Percentiles rank a stretch among this genome's conserved stretches.
phyloP scores from a whole-genome alignment of 2,113 vertebrate genomes.

The Grammomys surdaster region DNA sequence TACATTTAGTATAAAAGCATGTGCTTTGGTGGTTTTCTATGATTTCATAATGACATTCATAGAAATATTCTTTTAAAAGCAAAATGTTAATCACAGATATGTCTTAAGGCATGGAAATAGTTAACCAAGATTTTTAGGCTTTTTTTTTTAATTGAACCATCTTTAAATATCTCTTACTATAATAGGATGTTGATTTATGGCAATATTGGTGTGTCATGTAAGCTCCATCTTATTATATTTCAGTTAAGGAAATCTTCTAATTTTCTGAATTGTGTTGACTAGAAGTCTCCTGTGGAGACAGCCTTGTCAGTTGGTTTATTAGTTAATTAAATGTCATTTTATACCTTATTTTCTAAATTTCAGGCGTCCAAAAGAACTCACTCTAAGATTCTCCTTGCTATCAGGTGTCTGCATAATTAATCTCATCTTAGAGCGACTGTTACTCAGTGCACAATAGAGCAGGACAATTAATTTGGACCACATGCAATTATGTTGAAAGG shows the following conservation, averaged over 20 bases:
- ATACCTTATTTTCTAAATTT: constrained; percentile 65
- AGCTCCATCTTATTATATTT: constrained; percentile 33
- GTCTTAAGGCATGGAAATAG: constrained; percentile 49
- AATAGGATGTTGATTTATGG: constrained; percentile 50
- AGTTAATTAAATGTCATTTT: constrained; percentile 79
- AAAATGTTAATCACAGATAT: constrained; percentile 39
- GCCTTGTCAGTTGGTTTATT: constrained; percentile 61
- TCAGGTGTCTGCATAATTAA: constrained; percentile 70
- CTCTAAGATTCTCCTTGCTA: constrained; percentile 59
- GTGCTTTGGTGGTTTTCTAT: not conserved
- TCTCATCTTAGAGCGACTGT: constrained; percentile 70
- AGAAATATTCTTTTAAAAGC: constrained; percentile 25
- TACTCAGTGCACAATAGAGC: constrained; percentile 72
- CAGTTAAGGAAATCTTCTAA: constrained; percentile 53
- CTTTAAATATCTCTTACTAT: constrained; percentile 3
- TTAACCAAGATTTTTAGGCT: not conserved
- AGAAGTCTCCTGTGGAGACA: constrained; percentile 81
- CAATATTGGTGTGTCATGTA: constrained; percentile 42
- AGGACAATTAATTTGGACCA: constrained; percentile 74
- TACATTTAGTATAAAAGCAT: constrained; percentile 37
- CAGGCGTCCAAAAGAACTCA: constrained; percentile 60
- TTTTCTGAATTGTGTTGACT: constrained; percentile 77
- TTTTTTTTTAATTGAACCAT: constrained; percentile 13
- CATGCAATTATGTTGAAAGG: constrained; percentile 79
- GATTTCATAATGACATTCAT: not conserved